Evolutionary conservation across 2,797 vertebrate species (phyloP).

Genomic region (Etheostoma perlongum): DNA sequence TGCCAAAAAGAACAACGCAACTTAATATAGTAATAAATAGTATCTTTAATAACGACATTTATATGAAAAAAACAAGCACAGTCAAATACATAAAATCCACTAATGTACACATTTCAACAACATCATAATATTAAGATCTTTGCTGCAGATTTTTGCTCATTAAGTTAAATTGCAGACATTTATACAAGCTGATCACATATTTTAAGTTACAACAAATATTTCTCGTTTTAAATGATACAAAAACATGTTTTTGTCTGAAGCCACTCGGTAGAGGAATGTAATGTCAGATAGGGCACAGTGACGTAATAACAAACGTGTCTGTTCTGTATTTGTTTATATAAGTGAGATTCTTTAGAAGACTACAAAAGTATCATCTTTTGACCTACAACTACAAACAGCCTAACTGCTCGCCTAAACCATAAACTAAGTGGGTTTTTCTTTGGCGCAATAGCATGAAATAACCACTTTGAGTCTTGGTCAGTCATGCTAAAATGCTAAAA

Average conservation of each 20-base stretch:
- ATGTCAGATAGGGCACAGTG: constrained; percentile 13
- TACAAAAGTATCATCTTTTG: constrained; percentile 9
- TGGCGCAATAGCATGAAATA: background rate
- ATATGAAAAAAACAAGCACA: constrained; percentile 60
- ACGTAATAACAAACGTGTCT: constrained; percentile 9
- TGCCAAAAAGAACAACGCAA: constrained; percentile 24
- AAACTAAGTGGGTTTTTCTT: constrained; percentile 19
- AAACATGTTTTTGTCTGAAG: constrained; percentile 18
- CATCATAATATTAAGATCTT: constrained; percentile 55
- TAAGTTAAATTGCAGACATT: constrained; percentile 78
- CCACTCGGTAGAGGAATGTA: constrained; percentile 65
- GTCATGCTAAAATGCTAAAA: background rate
- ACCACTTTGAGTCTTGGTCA: background rate
- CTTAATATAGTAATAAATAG: constrained; percentile 77
- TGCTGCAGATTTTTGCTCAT: constrained; percentile 55
- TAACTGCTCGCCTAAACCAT: constrained; percentile 16
- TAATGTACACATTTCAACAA: constrained; percentile 69
- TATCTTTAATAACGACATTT: constrained; percentile 76
- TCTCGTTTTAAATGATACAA: constrained; percentile 42
- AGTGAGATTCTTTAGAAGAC: constrained; percentile 19
- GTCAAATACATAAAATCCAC: constrained; percentile 44
- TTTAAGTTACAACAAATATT: constrained; percentile 68
- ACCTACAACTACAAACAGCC: constrained; percentile 40
- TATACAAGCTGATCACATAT: constrained; percentile 58
- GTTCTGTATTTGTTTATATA: background rate